Evolutionary conservation across 2,113 vertebrate genomes (phyloP), one percentile per base, ranked within the genome.

Genomic region (Clarias magur): DNA sequence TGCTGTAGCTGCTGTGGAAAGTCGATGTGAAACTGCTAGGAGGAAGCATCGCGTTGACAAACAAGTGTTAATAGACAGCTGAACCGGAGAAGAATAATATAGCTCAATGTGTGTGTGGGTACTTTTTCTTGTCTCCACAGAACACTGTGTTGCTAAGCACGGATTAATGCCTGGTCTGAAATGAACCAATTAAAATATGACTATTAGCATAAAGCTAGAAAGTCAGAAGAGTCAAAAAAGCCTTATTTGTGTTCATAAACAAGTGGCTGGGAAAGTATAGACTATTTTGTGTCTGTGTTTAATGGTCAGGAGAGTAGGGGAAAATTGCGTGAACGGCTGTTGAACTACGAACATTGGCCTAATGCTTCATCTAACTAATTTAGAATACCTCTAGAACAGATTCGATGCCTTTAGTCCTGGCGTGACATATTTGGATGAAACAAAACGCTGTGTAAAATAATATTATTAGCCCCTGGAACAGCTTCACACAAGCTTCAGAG

Each of bases 161-260:
- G 90, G 86, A 92, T 94, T 93, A 93, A 91, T 86, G 79, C 80
- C 90, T 92, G 80, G 84, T 85, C 56, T 87, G 87, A 91, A 87
- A 91, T 86, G 60, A 89, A 88, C 89, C 90, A 91, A 94, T 93
- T 93, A 91, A 88, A 92, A 90, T 83, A 91, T 88, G 89, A 91
- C 86, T 90, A 90, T 92, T 92, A 91, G 88, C 63, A 59, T 2
- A 9, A 91, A 83, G 86, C 88, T 85, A 86, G 87, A 91, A 89
- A 90, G 86, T 72, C 80, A 88, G 88, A 88, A 65, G 83, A 90
- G 91, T n/a, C n/a, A n/a, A n/a, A 34, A 91, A 91, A 85, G 86
- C 65, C 54, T 53, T 78, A 89, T 68, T 62, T 42, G 62, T 79
- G 82, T 83, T 73, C 72, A 89, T 90, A 91, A 91, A 90, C 87